Conservation (phyloP, 2,797 vertebrate genomes). For the Danionella dracula region DNA sequence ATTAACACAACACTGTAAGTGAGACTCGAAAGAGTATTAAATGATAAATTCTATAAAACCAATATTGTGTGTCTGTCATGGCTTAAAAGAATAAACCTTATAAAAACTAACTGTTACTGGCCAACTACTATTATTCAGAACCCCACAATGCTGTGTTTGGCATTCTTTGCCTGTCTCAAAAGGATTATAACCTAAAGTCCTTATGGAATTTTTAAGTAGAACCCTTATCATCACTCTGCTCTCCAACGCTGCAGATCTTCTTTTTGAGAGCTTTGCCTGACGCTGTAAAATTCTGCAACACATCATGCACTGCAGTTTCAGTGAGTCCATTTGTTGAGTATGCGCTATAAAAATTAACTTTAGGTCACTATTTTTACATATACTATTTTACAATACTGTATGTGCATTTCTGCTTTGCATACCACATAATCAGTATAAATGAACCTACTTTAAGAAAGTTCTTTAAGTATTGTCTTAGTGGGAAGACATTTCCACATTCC, state of each 20-base stretch:
- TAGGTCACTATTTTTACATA: background rate
- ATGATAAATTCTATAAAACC: background rate
- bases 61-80: background rate
- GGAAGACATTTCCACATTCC: no score
- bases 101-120: background rate
- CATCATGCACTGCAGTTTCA: background rate
- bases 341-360: background rate
- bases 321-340: background rate
- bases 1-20: background rate
- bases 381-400: no score
- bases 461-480: background rate
- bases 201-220: slow-evolving; percentile 16
- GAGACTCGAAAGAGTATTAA: background rate
- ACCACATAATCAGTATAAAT: background rate
- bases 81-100: background rate
- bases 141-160: slow-evolving; percentile 8
- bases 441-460: background rate
- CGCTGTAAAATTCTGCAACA: slow-evolving; percentile 1
- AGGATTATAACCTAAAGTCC: slow-evolving; percentile 16
- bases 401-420: background rate
- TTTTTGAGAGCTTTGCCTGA: slow-evolving; percentile 2
- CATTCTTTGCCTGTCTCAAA: slow-evolving; percentile 5
- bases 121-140: background rate
- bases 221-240: background rate
- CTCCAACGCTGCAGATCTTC: slow-evolving; percentile 2